Conservation (phyloP, 2,888 invertebrate species). For the Liposcelis brunnea region DNA sequence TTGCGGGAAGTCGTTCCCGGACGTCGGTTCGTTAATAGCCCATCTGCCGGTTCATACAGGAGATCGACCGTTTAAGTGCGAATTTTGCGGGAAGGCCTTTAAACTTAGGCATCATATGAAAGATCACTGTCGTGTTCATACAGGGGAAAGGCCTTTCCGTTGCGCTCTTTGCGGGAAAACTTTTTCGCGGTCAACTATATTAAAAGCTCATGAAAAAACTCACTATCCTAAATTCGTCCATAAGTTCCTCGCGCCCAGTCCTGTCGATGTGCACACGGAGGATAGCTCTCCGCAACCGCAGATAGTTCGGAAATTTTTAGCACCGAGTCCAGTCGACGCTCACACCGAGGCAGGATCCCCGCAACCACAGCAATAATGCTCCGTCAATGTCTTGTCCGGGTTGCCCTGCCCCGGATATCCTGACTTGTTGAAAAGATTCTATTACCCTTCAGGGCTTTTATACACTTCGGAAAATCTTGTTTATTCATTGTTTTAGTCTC, state of each 20-base stretch:
- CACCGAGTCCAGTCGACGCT: constrained; percentile 70
- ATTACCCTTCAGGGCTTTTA: too few species aligned
- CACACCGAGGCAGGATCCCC: constrained; percentile 54
- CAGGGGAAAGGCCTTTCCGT: constrained; percentile 77
- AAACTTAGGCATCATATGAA: constrained; percentile 87
- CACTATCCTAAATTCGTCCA: constrained; percentile 83
- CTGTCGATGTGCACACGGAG: constrained; percentile 58
- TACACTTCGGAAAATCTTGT: too few species aligned
- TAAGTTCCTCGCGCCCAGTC: constrained; percentile 74
- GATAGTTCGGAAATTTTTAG: constrained; percentile 75
- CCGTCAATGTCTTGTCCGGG: constrained; percentile 9
- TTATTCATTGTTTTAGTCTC: too few species aligned
- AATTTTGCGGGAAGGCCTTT: constrained; percentile 86
- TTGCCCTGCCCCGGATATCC: too few species aligned
- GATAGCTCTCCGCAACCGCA: constrained; percentile 51
- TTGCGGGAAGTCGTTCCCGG: constrained; percentile 83
- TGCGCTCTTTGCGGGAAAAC: constrained; percentile 81
- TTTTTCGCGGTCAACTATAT: constrained; percentile 75
- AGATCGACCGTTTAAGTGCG: constrained; percentile 81
- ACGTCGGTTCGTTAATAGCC: constrained; percentile 71
- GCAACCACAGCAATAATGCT: constrained; percentile 36
- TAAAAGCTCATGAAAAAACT: constrained; percentile 85
- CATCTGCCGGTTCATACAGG: constrained; percentile 81
- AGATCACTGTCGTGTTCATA: constrained; percentile 84
- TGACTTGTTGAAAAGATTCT: too few species aligned